A percentile compares a stretch with the other conserved stretches of the same genome.
These are phyloP conservation scores for Zelostemma sp. DNA, from an alignment of 1,140 invertebrate species.

Conservation along the genomic window DNA sequence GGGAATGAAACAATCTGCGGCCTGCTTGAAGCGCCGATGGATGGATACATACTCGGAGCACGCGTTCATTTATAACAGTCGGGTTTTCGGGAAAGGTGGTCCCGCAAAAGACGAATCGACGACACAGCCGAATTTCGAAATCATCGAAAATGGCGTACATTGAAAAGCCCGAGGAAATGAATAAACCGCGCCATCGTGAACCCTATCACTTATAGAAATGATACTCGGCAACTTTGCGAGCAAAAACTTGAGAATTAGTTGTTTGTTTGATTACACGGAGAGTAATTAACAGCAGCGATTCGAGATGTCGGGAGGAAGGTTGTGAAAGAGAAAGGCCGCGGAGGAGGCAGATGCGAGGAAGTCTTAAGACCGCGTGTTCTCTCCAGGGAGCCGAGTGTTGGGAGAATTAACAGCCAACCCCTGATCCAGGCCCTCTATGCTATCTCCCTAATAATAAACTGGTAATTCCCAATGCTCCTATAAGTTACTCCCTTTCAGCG, in stretches of 20 bases:
- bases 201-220: too few relatives aligned
- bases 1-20: slow-evolving; percentile 48
- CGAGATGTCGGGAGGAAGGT: slow-evolving; percentile 54
- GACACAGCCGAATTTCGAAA: slow-evolving; percentile 53
- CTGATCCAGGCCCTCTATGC: slow-evolving; percentile 63
- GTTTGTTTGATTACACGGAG: slow-evolving; percentile 59
- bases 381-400: slow-evolving; percentile 64
- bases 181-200: too few relatives aligned
- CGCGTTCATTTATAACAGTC: slow-evolving; percentile 59
- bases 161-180: not conserved
- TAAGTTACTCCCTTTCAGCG: slow-evolving; percentile 70
- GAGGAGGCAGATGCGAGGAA: slow-evolving; percentile 49
- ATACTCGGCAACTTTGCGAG: too few relatives aligned
- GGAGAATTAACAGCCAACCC: slow-evolving; percentile 68
- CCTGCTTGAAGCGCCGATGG: slow-evolving; percentile 34
- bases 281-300: slow-evolving; percentile 67
- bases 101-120: slow-evolving; percentile 64
- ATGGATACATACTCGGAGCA: slow-evolving; percentile 52
- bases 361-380: slow-evolving; percentile 66
- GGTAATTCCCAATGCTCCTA: slow-evolving; percentile 71
- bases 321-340: slow-evolving; percentile 45
- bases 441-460: slow-evolving; percentile 72
- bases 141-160: too few relatives aligned
- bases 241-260: slow-evolving; percentile 37
- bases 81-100: slow-evolving; percentile 50